phyloP scores from a whole-genome alignment of 2,113 vertebrate species.

The Silurus glanis region DNA sequence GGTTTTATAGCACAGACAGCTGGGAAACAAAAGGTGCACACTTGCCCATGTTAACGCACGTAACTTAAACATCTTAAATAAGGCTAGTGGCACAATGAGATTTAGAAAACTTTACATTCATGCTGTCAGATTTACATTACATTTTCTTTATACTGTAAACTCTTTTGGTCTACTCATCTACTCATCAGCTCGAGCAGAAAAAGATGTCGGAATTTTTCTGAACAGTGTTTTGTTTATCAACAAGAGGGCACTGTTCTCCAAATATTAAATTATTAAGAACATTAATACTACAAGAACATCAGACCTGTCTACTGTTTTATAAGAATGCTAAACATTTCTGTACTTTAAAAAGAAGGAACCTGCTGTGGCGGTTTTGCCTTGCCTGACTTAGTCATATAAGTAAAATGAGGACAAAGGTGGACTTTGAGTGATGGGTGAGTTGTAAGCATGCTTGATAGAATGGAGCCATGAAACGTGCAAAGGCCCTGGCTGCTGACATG shows the following conservation, averaged over 20 bases:
- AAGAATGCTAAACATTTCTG: not conserved
- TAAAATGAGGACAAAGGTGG: not conserved
- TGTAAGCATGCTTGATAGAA: not conserved
- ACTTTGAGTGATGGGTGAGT: not conserved
- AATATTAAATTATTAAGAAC: constrained; percentile 18
- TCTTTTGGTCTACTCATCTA: not conserved
- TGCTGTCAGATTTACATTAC: not conserved
- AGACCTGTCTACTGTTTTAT: not conserved
- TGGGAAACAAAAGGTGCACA: not conserved
- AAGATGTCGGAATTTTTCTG: not conserved
- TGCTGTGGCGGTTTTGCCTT: not conserved
- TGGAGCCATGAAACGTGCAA: constrained; percentile 33
- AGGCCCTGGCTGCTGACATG: constrained; percentile 43
- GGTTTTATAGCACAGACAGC: not conserved
- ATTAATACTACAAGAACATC: not conserved
- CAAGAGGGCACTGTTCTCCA: constrained; percentile 49
- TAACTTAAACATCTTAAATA: not conserved
- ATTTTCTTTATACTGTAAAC: too few species aligned
- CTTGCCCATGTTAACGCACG: not conserved
- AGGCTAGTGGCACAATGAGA: not conserved
- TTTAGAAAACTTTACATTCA: not conserved
- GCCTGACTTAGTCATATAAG: not conserved
- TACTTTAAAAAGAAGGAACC: not conserved
- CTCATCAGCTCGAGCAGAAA: not conserved
- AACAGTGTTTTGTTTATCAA: constrained; percentile 33